Conservation (phyloP, 2,888 invertebrate species). For the Agrypnus murinus region DNA sequence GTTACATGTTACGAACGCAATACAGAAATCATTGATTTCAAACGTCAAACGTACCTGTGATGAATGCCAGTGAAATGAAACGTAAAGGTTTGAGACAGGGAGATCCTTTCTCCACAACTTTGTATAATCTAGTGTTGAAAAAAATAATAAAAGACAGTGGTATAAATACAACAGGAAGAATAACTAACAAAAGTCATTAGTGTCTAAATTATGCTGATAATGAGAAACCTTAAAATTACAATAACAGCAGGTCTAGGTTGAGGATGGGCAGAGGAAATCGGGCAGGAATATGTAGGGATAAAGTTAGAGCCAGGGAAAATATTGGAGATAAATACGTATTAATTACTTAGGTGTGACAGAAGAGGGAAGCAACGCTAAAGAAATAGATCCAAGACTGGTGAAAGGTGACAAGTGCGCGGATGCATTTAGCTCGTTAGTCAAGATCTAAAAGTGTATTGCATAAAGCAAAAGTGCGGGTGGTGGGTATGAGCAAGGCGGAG, state of each 20-base stretch:
- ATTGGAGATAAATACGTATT: neutral
- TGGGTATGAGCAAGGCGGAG: constrained; percentile 1
- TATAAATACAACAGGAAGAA: constrained; percentile 3
- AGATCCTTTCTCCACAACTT: constrained; percentile 4
- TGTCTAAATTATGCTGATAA: too few relatives aligned
- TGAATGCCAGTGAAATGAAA: neutral
- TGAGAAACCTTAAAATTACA: neutral
- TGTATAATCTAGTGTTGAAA: neutral
- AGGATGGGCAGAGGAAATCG: neutral
- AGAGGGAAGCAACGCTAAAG: neutral
- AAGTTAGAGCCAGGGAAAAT: neutral
- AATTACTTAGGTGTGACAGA: neutral
- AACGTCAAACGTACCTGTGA: neutral
- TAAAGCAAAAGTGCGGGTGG: too few relatives aligned
- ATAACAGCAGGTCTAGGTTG: neutral
- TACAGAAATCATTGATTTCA: constrained; percentile 11
- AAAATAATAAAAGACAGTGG: neutral
- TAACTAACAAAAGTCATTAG: neutral
- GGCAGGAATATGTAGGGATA: too few relatives aligned
- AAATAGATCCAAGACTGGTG: neutral
- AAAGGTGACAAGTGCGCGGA: constrained; percentile 3
- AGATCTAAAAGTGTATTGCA: neutral
- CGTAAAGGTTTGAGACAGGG: neutral
- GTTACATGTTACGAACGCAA: constrained; percentile 10
- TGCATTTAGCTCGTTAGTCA: constrained; percentile 3